Conservation (phyloP, 1,140 invertebrate genomes). For the Drosophila burlai region DNA sequence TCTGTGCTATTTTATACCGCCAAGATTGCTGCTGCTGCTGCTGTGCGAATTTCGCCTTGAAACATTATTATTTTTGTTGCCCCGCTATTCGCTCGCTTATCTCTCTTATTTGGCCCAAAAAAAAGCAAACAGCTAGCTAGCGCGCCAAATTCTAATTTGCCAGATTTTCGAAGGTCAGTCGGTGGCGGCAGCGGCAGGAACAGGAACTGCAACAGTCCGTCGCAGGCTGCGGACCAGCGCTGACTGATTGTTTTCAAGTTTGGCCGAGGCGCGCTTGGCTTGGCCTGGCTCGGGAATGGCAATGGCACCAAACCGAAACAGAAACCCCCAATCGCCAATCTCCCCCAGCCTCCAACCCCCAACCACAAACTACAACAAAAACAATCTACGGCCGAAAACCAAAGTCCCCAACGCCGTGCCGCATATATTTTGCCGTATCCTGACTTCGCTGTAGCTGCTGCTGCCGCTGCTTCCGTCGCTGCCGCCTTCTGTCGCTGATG, state of each 20-base stretch:
- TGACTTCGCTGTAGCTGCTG: conserved; percentile 3
- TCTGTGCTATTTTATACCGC: conserved; percentile 80
- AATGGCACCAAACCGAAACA: conserved; percentile 62
- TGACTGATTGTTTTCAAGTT: conserved; percentile 70
- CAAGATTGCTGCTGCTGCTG: conserved; percentile 56
- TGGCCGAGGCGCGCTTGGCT: conserved; percentile 22
- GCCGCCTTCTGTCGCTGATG: conserved; percentile 33
- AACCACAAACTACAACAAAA: conserved; percentile 1
- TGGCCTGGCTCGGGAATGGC: conserved; percentile 44
- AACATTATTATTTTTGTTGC: conserved; percentile 79
- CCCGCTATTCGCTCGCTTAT: conserved; percentile 62
- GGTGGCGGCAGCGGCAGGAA: conserved; percentile 29
- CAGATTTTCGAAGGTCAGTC: conserved; percentile 18
- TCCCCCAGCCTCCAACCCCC: neutral
- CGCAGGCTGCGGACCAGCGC: conserved; percentile 75
- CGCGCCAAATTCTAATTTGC: conserved; percentile 80
- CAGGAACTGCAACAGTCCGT: conserved; percentile 35
- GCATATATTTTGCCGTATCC: conserved; percentile 47
- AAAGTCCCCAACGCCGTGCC: conserved; percentile 35
- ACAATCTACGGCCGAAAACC: conserved; percentile 19
- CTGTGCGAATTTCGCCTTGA: conserved; percentile 78
- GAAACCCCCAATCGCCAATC: conserved; percentile 35
- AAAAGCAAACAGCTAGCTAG: conserved; percentile 50
- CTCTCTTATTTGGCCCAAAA: conserved; percentile 66
- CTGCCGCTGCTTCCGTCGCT: conserved; percentile 15